A percentile compares a stretch with the other conserved stretches of the same genome.
Conservation (phyloP, 1,140 invertebrate genomes). For the Saxidomus purpurata region DNA sequence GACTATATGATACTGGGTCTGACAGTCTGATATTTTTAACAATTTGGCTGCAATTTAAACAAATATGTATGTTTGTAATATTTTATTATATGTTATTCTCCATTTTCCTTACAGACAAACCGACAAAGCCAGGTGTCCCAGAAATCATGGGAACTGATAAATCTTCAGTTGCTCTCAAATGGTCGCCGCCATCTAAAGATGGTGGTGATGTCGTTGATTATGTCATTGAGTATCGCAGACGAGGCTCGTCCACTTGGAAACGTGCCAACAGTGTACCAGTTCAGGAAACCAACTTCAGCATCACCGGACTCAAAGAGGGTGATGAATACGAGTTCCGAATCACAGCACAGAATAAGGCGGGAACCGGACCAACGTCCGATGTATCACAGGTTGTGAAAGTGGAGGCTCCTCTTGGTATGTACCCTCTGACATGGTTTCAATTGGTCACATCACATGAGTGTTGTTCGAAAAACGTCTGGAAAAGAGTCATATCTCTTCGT, state of each 20-base stretch:
- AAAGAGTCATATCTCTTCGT: too few species aligned
- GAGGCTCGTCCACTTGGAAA: conserved; percentile 79
- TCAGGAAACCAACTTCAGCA: conserved; percentile 87
- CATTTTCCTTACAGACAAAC: conserved; percentile 83
- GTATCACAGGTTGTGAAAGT: conserved; percentile 80
- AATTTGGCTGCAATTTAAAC: too few species aligned
- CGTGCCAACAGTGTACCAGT: conserved; percentile 77
- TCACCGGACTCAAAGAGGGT: conserved; percentile 95
- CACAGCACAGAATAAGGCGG: conserved; percentile 98
- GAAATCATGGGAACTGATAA: conserved; percentile 97
- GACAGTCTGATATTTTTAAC: too few species aligned
- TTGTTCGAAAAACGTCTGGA: too few species aligned
- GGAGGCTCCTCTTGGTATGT: conserved; percentile 78
- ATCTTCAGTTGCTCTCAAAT: conserved; percentile 97
- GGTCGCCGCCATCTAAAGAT: conserved; percentile 95
- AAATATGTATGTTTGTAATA: too few species aligned
- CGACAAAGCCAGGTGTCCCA: conserved; percentile 94
- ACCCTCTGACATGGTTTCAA: too few species aligned
- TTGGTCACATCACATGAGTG: too few species aligned
- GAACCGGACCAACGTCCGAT: conserved; percentile 97
- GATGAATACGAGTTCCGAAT: conserved; percentile 98
- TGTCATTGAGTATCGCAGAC: conserved; percentile 89
- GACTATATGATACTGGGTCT: too few species aligned
- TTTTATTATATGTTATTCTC: too few species aligned
- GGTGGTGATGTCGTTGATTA: conserved; percentile 99